phyloP scores from a whole-genome alignment of 2,888 invertebrate species.

The Acanthosoma haemorrhoidale region DNA sequence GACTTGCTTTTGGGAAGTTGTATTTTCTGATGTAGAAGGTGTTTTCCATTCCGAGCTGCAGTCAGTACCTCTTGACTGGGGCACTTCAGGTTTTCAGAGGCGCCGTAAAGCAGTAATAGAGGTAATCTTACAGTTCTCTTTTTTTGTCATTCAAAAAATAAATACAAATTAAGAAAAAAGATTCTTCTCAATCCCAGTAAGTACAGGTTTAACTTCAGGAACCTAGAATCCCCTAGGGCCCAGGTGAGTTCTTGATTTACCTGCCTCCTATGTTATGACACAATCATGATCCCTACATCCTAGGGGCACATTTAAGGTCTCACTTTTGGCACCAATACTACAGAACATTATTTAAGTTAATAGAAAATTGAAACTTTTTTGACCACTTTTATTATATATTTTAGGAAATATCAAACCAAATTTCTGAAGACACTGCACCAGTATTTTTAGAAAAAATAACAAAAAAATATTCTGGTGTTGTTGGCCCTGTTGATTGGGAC shows the following conservation, averaged over 20 bases:
- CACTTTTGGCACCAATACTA: too few species aligned
- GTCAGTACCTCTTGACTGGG: conserved; percentile 32
- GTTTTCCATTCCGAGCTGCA: conserved; percentile 32
- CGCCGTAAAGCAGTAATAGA: conserved; percentile 20
- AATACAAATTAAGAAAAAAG: too few species aligned
- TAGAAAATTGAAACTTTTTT: too few species aligned
- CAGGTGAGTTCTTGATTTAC: too few species aligned
- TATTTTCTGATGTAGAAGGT: conserved; percentile 50
- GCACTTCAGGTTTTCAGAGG: conserved; percentile 29
- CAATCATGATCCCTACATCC: too few species aligned
- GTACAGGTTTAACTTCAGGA: too few species aligned
- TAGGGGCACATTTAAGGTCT: too few species aligned
- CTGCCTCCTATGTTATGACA: too few species aligned
- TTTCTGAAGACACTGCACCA: conserved; percentile 47
- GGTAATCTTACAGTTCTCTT: background rate
- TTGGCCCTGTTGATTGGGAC: conserved; percentile 51
- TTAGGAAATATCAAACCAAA: background rate
- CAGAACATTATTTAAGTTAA: too few species aligned
- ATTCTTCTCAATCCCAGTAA: too few species aligned
- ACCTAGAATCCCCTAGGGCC: too few species aligned
- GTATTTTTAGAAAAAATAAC: conserved; percentile 48
- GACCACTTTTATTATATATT: too few species aligned
- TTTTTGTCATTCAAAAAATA: background rate
- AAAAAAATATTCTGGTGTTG: conserved; percentile 45
- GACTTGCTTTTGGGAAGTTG: conserved; percentile 73